Conservation (phyloP, 2,113 vertebrate species). For the Pedionomus torquatus region DNA sequence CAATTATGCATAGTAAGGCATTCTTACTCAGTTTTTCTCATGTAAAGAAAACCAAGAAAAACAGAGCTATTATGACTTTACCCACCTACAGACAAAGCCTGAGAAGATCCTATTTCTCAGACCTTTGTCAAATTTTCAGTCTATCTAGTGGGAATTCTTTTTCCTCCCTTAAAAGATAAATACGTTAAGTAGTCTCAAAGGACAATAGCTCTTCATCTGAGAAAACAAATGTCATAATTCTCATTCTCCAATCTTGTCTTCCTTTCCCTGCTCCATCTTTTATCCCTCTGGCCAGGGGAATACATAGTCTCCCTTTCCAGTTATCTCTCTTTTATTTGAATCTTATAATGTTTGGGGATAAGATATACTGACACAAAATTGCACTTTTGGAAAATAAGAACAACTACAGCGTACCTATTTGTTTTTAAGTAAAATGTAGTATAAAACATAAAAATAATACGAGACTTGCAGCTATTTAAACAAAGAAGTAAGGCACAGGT, state of each 20-base stretch:
- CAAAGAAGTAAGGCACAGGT: neutral
- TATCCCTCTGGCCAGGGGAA: neutral
- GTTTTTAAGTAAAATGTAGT: neutral
- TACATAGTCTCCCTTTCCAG: neutral
- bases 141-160: slow-evolving; percentile 62
- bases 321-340: neutral
- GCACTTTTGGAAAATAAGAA: neutral
- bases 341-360: neutral
- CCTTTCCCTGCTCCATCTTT: neutral
- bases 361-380: neutral
- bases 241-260: neutral
- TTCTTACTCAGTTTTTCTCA: slow-evolving; percentile 71
- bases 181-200: slow-evolving; percentile 59
- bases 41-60: slow-evolving; percentile 79
- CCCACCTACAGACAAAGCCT: slow-evolving; percentile 74
- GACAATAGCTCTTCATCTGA: slow-evolving; percentile 21
- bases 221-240: slow-evolving; percentile 62
- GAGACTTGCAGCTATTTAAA: neutral
- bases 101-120: slow-evolving; percentile 78
- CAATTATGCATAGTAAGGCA: slow-evolving; percentile 69
- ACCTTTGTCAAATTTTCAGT: slow-evolving; percentile 64
- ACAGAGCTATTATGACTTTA: slow-evolving; percentile 70
- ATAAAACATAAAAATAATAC: neutral
- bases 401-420: neutral
- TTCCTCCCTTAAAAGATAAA: slow-evolving; percentile 67